Conservation (phyloP, 2,113 vertebrate species). For the Perca schrenkii region DNA sequence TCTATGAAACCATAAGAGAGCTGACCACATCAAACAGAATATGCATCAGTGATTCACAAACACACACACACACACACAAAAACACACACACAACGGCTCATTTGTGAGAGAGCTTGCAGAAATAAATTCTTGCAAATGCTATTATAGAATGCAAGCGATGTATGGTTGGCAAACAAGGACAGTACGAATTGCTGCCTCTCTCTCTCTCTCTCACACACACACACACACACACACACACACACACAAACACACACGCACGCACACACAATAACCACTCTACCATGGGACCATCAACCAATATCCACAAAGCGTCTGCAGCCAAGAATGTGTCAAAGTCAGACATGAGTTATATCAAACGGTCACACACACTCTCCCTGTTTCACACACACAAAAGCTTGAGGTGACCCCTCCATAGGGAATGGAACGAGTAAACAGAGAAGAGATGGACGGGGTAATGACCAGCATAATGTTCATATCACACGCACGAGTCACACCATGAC, state of each 20-base stretch:
- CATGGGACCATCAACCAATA: neutral
- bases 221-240: neutral
- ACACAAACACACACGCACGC: neutral
- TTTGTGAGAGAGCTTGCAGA: conserved; percentile 1
- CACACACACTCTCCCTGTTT: neutral
- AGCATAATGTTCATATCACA: neutral
- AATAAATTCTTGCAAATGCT: conserved; percentile 17
- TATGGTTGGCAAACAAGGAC: conserved; percentile 14
- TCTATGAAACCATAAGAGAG: conserved; percentile 20
- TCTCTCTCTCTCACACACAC: neutral
- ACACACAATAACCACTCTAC: neutral
- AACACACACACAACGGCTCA: neutral
- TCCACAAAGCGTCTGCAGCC: conserved; percentile 10
- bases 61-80: neutral
- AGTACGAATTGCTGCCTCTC: neutral
- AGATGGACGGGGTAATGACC: conserved; percentile 18
- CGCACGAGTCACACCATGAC: neutral
- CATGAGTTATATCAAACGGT: neutral
- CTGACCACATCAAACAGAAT: conserved; percentile 3
- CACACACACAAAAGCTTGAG: conserved; percentile 12
- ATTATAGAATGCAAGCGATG: conserved; percentile 38
- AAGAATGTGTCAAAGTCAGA: conserved; percentile 5
- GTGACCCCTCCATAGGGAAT: conserved; percentile 17
- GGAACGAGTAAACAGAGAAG: neutral
- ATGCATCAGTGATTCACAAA: conserved; percentile 14